phyloP scores from a whole-genome alignment of 2,797 vertebrate genomes.

The Graptemys geographica region DNA sequence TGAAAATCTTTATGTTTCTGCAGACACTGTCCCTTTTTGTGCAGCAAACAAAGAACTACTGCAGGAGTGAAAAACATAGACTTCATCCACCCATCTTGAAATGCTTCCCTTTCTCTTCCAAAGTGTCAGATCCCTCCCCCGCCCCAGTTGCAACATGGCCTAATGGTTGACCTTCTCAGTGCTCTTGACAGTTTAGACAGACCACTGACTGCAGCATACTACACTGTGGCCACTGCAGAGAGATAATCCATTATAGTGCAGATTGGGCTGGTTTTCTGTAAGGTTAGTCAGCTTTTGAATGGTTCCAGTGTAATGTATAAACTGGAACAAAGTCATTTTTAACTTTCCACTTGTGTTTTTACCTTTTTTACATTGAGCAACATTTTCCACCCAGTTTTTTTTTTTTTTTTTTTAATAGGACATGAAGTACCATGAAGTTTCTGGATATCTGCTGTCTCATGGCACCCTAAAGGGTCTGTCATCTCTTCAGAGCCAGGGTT shows the following conservation, averaged over 20 bases:
- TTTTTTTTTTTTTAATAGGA: too few species aligned
- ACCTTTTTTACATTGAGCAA: neutral
- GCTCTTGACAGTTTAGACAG: neutral
- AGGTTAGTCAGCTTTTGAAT: neutral
- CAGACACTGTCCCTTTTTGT: neutral
- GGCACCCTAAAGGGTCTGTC: neutral
- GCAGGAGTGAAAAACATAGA: neutral
- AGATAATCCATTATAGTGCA: fast-evolving
- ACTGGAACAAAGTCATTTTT: neutral
- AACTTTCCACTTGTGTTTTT: neutral
- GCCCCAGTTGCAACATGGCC: neutral
- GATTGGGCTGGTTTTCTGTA: neutral
- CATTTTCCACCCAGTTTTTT: neutral
- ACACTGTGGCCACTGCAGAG: neutral
- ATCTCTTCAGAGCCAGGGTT: neutral
- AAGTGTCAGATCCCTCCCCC: neutral
- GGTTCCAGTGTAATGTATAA: neutral
- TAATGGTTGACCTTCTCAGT: neutral
- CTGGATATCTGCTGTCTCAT: neutral
- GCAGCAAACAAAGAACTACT: neutral
- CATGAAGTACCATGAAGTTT: neutral
- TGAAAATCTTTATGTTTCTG: neutral
- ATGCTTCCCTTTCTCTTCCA: neutral
- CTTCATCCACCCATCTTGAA: neutral
- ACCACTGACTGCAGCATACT: neutral